Evolutionary conservation across 1,140 invertebrate genomes (phyloP), one percentile per base, ranked within the genome.

Genomic region (Acromyrmex heyeri): DNA sequence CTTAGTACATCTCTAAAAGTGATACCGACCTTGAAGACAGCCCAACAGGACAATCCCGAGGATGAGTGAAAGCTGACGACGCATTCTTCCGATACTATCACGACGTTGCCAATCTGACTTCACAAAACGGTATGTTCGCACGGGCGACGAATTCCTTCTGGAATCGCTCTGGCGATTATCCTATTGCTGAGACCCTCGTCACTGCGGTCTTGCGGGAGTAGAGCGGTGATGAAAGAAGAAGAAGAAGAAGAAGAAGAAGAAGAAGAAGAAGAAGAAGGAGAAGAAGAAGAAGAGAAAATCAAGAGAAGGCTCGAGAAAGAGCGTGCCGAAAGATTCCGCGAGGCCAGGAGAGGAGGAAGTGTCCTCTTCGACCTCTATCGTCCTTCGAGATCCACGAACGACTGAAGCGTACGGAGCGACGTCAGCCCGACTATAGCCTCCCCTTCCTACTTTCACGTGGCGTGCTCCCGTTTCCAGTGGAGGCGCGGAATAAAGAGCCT

Each of bases 351-450:
- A 95, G 92, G 93, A 93, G 92, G 92, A 93, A 92, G 82, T 90
- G 83, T 91, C 94, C 94, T 94, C 94, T 94, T 94, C 93, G 93
- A 95, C 94, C 94, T 95, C 94, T 95, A 92, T 93, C 94, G 95
- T 95, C 94, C 94, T 95, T 95, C 94, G 95, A 95, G 94, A 93
- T 95, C 92, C 93, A 95, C 94, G 94, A 95, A 94, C 94, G 92
- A 95, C 95, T 95, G 95, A 95, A 93, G 90, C 92, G 91, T 93
- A 88, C 91, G 89, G 92, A 91, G 91, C 90, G 86, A 83, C 92
- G 93, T 91, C 92, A 92, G 91, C 93, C 93, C 87, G 93, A 93
- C 94, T 95, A 95, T 95, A 95, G 92, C 92, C 93, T 93, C 94
- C 94, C 94, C 94, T 95, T 95, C 94, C 94, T 93, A 95, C 94